phyloP scores from a whole-genome alignment of 1,140 invertebrate species.

The Nomia melanderi region DNA sequence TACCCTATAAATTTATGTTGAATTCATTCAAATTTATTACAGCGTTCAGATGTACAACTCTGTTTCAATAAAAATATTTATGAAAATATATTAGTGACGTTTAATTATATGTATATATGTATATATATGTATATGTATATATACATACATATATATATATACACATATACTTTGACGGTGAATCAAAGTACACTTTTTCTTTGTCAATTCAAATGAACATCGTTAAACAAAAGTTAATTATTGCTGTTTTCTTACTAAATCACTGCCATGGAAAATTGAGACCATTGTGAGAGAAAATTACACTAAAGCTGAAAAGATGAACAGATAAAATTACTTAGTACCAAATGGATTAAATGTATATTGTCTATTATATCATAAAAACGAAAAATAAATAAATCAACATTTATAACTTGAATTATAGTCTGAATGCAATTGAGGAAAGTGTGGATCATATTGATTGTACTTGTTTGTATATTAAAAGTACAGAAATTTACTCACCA shows the following conservation, averaged over 20 bases:
- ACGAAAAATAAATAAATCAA: conserved; percentile 73
- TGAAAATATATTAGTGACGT: conserved; percentile 10
- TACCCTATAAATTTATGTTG: conserved; percentile 11
- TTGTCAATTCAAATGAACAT: not conserved
- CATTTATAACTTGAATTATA: conserved; percentile 70
- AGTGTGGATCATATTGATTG: not conserved
- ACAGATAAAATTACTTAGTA: conserved; percentile 53
- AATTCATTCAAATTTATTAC: not conserved
- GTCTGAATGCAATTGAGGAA: conserved; percentile 20
- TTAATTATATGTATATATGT: conserved; percentile 11
- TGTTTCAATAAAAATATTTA: conserved; percentile 10
- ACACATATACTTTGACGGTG: not conserved
- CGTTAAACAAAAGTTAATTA: conserved; percentile 5
- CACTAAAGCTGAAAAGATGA: conserved; percentile 53
- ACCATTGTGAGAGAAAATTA: conserved; percentile 21
- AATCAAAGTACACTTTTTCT: conserved; percentile 4
- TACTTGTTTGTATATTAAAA: not conserved
- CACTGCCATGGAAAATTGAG: conserved; percentile 20
- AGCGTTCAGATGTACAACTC: not conserved
- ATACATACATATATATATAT: too few species aligned
- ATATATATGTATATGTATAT: too few species aligned
- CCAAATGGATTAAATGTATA: conserved; percentile 49
- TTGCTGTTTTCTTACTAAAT: conserved; percentile 11
- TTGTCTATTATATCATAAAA: conserved; percentile 59
- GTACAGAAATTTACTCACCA: conserved; percentile 44